These are phyloP conservation scores for Trissolcus basalis DNA, from an alignment of 1,140 invertebrate genomes.

Conservation along the genomic window DNA sequence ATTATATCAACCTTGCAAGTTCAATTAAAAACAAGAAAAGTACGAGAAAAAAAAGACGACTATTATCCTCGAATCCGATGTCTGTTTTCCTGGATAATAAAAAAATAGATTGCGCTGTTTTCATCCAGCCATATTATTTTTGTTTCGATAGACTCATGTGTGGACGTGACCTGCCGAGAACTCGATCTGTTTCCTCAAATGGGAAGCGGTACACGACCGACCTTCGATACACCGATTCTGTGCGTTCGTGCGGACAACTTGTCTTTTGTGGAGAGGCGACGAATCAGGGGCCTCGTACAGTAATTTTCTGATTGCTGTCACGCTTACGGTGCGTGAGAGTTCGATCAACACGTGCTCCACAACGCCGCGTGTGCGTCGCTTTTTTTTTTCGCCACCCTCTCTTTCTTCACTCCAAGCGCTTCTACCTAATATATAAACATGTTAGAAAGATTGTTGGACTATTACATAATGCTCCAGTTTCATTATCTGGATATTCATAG, in stretches of 20 bases:
- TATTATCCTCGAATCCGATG: too few relatives aligned
- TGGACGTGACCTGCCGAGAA: conserved; percentile 2
- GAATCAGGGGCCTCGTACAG: conserved; percentile 17
- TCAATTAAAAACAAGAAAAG: too few relatives aligned
- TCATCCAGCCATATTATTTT: too few relatives aligned
- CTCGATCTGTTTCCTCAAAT: conserved; percentile 28
- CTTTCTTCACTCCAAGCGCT: conserved; percentile 3
- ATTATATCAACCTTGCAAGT: too few relatives aligned
- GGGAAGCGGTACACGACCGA: conserved; percentile 26
- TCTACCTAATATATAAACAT: too few relatives aligned
- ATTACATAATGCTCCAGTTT: conserved; percentile 8
- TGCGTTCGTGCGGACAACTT: conserved; percentile 3
- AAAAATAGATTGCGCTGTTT: too few relatives aligned
- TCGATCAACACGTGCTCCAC: conserved; percentile 27
- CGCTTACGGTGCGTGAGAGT: conserved; percentile 34
- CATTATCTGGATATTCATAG: background rate
- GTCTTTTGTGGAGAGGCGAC: conserved; percentile 18
- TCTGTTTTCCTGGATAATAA: too few relatives aligned
- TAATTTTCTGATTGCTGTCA: conserved; percentile 48
- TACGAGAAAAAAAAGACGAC: too few relatives aligned
- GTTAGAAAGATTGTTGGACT: conserved; percentile 5
- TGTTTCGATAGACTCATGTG: background rate
- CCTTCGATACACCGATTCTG: conserved; percentile 18
- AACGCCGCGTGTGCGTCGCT: conserved; percentile 4
- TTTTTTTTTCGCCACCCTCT: background rate